These are phyloP conservation scores for Perithous albicinctus DNA, from an alignment of 2,888 invertebrate species.

Conservation along the genomic window DNA sequence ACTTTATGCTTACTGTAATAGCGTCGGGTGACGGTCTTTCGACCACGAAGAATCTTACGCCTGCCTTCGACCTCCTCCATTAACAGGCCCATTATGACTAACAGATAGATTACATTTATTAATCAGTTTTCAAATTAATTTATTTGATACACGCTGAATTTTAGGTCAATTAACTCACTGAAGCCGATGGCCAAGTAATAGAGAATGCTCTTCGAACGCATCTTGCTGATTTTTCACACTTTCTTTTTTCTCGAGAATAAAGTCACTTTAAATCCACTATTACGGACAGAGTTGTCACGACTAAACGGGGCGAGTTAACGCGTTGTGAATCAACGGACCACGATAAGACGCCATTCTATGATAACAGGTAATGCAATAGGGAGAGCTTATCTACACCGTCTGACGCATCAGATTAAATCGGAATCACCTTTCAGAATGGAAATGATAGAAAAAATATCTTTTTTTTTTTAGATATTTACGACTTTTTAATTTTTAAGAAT, in stretches of 20 bases:
- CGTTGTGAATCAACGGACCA: constrained; percentile 78
- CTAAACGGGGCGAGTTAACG: constrained; percentile 56
- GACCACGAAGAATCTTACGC: constrained; percentile 91
- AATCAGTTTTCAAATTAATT: not conserved
- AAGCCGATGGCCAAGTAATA: constrained; percentile 79
- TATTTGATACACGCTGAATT: not conserved
- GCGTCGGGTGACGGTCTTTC: constrained; percentile 91
- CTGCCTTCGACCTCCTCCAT: constrained; percentile 91
- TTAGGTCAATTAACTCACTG: constrained; percentile 75
- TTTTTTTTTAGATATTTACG: no score
- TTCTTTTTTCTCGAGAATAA: constrained; percentile 21
- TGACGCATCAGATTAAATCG: constrained; percentile 73
- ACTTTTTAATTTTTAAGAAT: no score
- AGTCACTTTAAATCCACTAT: not conserved
- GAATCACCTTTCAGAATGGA: constrained; percentile 43
- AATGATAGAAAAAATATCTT: not conserved
- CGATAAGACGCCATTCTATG: constrained; percentile 74
- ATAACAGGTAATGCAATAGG: constrained; percentile 72
- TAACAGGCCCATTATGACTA: constrained; percentile 89
- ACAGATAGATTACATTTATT: constrained; percentile 73
- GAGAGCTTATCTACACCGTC: constrained; percentile 75
- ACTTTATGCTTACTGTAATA: constrained; percentile 90
- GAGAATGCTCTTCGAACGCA: constrained; percentile 75
- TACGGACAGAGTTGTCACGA: constrained; percentile 31
- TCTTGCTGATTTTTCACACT: constrained; percentile 23